Evolutionary conservation across 2,113 vertebrate genomes (phyloP).

Genomic region (Vulpes lagopus): DNA sequence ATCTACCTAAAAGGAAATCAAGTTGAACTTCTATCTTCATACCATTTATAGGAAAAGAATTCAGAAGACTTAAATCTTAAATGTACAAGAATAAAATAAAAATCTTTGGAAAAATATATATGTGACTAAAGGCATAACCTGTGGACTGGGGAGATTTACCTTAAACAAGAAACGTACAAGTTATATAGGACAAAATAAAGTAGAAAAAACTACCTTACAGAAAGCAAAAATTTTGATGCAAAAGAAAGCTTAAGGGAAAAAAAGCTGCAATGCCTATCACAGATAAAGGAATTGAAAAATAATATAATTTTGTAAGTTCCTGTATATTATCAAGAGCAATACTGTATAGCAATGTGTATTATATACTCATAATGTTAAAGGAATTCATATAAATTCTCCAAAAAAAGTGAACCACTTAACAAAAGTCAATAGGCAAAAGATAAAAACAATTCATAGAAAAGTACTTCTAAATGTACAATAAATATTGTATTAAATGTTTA

Average conservation of each 20-base stretch:
- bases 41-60: neutral
- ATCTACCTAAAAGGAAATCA: neutral
- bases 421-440: neutral
- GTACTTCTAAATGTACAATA: slow-evolving; percentile 9
- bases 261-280: neutral
- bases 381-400: neutral
- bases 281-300: neutral
- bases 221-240: slow-evolving; percentile 19
- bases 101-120: neutral
- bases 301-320: neutral
- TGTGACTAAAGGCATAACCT: neutral
- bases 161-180: neutral
- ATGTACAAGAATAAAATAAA: neutral
- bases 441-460: neutral
- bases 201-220: neutral
- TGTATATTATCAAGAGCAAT: neutral
- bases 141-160: neutral
- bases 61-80: neutral
- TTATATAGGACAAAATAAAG: neutral
- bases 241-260: neutral
- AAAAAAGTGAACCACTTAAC: neutral
- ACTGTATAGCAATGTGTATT: neutral
- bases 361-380: neutral
- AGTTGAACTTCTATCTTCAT: neutral
- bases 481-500: neutral